phyloP scores from a whole-genome alignment of 1,140 invertebrate genomes.

The Mercenaria mercenaria region DNA sequence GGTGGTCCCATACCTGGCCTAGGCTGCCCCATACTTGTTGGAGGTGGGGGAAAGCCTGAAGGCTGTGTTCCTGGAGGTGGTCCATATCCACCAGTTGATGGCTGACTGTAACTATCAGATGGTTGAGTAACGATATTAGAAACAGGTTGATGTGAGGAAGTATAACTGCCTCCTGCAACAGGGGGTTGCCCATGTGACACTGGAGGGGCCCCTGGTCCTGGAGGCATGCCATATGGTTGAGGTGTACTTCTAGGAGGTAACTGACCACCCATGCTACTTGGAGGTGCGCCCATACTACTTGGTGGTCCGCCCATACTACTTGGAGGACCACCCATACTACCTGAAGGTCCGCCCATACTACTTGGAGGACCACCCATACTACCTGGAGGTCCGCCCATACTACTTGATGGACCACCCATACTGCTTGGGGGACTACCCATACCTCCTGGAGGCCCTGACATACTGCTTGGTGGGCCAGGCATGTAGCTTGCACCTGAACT shows the following conservation, averaged over 20 bases:
- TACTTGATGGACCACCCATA: slow-evolving; percentile 21
- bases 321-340: slow-evolving; percentile 42
- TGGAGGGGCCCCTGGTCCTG: slow-evolving; percentile 38
- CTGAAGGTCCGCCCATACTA: slow-evolving; percentile 37
- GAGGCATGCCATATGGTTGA: slow-evolving; percentile 24
- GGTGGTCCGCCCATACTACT: slow-evolving; percentile 53
- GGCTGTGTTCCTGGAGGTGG: background rate
- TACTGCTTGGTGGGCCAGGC: slow-evolving; percentile 22
- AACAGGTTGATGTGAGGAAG: background rate
- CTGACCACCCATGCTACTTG: background rate
- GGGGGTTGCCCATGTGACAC: slow-evolving; percentile 3
- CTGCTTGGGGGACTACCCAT: slow-evolving; percentile 7
- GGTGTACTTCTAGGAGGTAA: slow-evolving; percentile 21
- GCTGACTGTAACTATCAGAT: background rate
- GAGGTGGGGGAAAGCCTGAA: background rate
- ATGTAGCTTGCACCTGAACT: slow-evolving; percentile 35
- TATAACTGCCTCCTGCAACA: background rate
- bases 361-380: slow-evolving; percentile 57
- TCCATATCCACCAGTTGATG: slow-evolving; percentile 1
- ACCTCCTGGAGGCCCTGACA: slow-evolving; percentile 41
- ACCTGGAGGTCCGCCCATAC: slow-evolving; percentile 46
- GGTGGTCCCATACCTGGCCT: slow-evolving; percentile 34
- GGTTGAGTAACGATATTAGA: background rate
- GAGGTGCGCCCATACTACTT: slow-evolving; percentile 54
- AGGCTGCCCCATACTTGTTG: slow-evolving; percentile 3